These are phyloP conservation scores for Siderastrea radians DNA, from an alignment of 92 coral and sea anemone genomes.

Conservation along the genomic window DNA sequence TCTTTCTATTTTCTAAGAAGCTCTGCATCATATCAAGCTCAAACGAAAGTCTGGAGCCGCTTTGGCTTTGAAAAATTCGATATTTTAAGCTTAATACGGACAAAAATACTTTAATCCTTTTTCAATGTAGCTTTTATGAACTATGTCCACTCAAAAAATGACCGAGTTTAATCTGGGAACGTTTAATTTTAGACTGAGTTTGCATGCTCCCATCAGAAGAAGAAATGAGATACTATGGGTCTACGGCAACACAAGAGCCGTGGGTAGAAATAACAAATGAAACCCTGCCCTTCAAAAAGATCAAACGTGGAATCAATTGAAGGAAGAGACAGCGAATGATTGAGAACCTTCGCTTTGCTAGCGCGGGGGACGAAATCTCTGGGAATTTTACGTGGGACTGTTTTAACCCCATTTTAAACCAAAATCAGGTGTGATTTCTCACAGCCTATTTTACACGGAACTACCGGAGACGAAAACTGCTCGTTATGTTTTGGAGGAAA, in stretches of 20 bases:
- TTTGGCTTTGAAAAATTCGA: constrained; percentile 1
- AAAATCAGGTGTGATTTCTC: too few relatives aligned
- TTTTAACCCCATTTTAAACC: too few relatives aligned
- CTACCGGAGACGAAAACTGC: too few relatives aligned
- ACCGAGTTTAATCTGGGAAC: background rate
- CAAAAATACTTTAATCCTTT: constrained; percentile 22
- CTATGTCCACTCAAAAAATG: constrained; percentile 1
- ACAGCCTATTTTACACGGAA: too few relatives aligned
- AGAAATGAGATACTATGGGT: background rate
- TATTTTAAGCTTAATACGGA: constrained; percentile 17
- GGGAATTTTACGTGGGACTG: too few relatives aligned
- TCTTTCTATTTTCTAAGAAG: background rate
- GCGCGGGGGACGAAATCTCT: too few relatives aligned
- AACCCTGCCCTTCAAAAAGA: too few relatives aligned
- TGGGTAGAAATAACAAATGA: background rate
- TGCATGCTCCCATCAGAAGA: background rate
- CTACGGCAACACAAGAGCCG: background rate
- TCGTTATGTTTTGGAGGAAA: too few relatives aligned
- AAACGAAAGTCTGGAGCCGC: background rate
- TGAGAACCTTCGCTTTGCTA: too few relatives aligned
- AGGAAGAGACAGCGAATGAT: too few relatives aligned
- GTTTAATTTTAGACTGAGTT: background rate
- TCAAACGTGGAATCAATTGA: too few relatives aligned
- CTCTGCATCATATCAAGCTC: background rate
- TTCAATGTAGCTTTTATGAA: constrained; percentile 14